Evolutionary conservation across 2,797 vertebrate species (phyloP).

Genomic region (Emydoidea blandingii): DNA sequence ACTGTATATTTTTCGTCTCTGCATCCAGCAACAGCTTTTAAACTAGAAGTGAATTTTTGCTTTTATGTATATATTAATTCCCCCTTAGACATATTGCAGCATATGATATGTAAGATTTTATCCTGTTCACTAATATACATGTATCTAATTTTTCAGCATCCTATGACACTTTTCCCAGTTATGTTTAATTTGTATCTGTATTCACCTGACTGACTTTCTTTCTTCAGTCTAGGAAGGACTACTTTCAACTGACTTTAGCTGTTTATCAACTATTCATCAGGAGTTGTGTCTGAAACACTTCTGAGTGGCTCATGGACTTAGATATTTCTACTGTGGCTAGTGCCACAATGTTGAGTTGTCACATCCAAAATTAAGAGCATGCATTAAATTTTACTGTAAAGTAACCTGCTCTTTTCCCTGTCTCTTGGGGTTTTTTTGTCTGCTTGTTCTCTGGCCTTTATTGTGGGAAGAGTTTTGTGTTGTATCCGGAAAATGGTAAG

Average conservation of each 20-base stretch:
- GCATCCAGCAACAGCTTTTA: not conserved
- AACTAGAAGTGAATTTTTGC: not conserved
- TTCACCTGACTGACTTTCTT: not conserved
- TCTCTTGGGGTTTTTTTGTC: not conserved
- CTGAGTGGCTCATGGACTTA: not conserved
- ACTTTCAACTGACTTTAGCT: not conserved
- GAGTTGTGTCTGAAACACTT: not conserved
- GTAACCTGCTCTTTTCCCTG: not conserved
- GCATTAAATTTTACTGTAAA: not conserved
- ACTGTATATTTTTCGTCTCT: not conserved
- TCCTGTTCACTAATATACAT: not conserved
- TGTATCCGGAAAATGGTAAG: not conserved
- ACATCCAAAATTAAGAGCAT: not conserved
- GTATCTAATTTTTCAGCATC: constrained; percentile 18
- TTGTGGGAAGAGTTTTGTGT: not conserved
- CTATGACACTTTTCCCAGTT: not conserved
- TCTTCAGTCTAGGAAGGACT: accelerated
- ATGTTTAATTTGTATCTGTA: not conserved
- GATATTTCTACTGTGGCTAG: not conserved
- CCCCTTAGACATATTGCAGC: not conserved
- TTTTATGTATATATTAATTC: not conserved
- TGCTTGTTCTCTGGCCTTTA: not conserved
- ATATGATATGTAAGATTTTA: not conserved
- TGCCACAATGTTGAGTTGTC: not conserved
- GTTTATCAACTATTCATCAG: not conserved